Evolutionary conservation across 2,797 vertebrate species (phyloP).

Genomic region (Perodicticus potto): DNA sequence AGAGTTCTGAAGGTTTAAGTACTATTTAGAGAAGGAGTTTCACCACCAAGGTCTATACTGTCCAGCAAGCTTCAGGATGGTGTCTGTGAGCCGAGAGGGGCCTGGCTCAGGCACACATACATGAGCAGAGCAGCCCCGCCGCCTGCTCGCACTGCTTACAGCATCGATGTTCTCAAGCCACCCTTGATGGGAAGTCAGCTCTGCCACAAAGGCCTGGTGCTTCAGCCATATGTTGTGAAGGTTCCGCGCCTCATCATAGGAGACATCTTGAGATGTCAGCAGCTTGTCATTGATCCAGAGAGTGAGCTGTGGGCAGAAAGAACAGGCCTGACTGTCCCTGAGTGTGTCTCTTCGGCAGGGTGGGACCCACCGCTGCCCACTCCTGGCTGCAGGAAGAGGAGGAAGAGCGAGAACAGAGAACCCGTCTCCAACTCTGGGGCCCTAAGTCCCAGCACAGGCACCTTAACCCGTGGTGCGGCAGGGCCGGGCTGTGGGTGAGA

Average conservation of each 20-base stretch:
- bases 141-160: conserved; percentile 89
- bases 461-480: neutral
- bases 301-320: conserved; percentile 90
- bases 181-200: conserved; percentile 94
- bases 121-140: neutral
- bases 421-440: neutral
- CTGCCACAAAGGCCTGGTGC: conserved; percentile 97
- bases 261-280: conserved; percentile 96
- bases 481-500: neutral
- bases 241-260: conserved; percentile 94
- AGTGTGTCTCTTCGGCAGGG: neutral
- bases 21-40: neutral
- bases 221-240: conserved; percentile 98
- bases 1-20: neutral
- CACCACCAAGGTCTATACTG: neutral
- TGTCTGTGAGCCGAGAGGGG: rapidly evolving
- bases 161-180: conserved; percentile 95
- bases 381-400: neutral
- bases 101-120: too few species aligned
- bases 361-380: neutral
- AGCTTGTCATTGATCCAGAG: conserved; percentile 99
- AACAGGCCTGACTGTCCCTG: neutral
- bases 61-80: neutral
- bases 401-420: neutral
- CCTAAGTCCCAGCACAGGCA: neutral